Evolutionary conservation across 2,113 vertebrate species (phyloP), one percentile per base, ranked within the genome.

Genomic region (Andinoacara biseriatus): DNA sequence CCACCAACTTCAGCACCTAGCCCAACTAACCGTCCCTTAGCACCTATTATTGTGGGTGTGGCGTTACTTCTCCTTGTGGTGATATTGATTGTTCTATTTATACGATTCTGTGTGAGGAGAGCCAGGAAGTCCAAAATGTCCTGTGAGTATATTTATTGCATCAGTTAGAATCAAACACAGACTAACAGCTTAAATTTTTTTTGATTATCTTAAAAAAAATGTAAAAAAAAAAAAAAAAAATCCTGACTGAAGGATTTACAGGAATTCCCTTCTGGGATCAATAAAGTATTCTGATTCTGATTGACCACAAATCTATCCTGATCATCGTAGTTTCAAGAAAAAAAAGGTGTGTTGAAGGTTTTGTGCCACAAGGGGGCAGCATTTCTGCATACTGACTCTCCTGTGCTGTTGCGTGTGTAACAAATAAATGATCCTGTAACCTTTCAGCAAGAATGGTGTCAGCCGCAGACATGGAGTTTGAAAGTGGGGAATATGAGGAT

Each of bases 401-500:
- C 61, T 14, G 6, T 35, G 35, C 7, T 7, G 33, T 35, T 7
- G 4, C 7, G 33, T 35, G 29, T 31, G 33, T 33, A 33, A 33
- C 33, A 33, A 33, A 6, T 33, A 33, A 33, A 33, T 33, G 7
- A 61, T 43, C 1, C 17, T 79, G 5, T 76, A 59, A 72, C 61
- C 7, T 15, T 76, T 10, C 24, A 93, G 86, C 29, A 7, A 83
- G 15, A 72, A 62, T 54, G n/a, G 13, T 69, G 10, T 10, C 76
- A 26, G 18, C 3, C 14, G 46, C 49, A 10, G 76, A 82, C 13
- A 24, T 10, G 1, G 76, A 78, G 17, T 84, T 87, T 62, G 93
- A 94, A 52, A 87, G 72, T 40, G 91, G 84, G 2, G 62, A 93
- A 1, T 92, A 88, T 26, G 91, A 94, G 3, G 83, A 94, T 9